These are phyloP conservation scores for Notamacropus eugenii DNA, from an alignment of 2,797 vertebrate species.

Conservation along the genomic window DNA sequence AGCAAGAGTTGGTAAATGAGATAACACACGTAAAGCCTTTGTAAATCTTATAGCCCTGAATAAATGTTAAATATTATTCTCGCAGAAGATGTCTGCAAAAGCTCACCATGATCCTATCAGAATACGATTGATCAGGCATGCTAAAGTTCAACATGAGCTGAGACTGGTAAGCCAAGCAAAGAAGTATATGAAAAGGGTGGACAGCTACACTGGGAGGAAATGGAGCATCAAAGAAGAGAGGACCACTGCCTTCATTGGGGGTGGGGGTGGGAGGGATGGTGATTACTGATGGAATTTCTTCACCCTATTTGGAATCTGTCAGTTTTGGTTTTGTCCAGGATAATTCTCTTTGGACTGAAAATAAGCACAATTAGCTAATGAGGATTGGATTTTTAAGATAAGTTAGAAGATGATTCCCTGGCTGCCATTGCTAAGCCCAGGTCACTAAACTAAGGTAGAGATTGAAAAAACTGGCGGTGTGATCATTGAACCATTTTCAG, in stretches of 20 bases:
- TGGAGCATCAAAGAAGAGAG: background rate
- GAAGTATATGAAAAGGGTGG: background rate
- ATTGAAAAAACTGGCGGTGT: background rate
- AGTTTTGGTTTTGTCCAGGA: background rate
- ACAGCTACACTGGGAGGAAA: background rate
- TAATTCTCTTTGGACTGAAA: background rate
- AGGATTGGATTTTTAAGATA: background rate
- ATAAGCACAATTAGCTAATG: background rate
- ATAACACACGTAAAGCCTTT: background rate
- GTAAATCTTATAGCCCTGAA: background rate
- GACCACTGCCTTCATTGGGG: background rate
- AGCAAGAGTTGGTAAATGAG: background rate
- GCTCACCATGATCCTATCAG: background rate
- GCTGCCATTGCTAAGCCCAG: background rate
- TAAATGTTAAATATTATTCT: background rate
- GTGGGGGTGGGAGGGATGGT: background rate
- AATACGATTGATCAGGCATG: background rate
- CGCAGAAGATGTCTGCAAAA: background rate
- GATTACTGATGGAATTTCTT: background rate
- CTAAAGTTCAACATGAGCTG: background rate
- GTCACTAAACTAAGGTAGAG: background rate
- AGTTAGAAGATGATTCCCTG: background rate
- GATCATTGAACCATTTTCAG: background rate
- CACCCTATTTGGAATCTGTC: background rate
- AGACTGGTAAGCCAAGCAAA: background rate